phyloP scores from a whole-genome alignment of 2,888 invertebrate genomes.

The Ectemnius cavifrons region DNA sequence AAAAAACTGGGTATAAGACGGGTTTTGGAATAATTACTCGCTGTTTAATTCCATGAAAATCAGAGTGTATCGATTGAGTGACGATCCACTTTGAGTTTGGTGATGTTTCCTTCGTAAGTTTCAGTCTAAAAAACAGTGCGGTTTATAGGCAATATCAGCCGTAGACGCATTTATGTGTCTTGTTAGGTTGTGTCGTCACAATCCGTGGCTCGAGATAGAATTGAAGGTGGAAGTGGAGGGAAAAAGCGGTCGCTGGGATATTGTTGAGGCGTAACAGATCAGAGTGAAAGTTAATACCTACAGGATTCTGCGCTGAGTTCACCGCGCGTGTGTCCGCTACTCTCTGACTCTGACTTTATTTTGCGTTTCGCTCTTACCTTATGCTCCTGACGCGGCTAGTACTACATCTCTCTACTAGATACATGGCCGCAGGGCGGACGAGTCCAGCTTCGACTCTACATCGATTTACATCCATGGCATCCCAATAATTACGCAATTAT shows the following conservation, averaged over 20 bases:
- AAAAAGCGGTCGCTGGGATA: constrained; percentile 52
- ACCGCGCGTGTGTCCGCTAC: constrained; percentile 13
- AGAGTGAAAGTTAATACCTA: constrained; percentile 68
- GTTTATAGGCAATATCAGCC: constrained; percentile 34
- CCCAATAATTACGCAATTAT: too few relatives aligned
- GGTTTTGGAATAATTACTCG: too few relatives aligned
- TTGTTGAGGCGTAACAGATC: constrained; percentile 70
- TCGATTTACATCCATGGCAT: too few relatives aligned
- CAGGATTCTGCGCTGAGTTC: constrained; percentile 54
- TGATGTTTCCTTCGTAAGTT: too few relatives aligned
- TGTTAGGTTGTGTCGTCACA: constrained; percentile 54
- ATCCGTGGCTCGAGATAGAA: constrained; percentile 55
- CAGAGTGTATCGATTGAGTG: too few relatives aligned
- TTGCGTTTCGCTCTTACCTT: background rate
- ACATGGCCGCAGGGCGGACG: too few relatives aligned
- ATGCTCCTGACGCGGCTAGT: too few relatives aligned
- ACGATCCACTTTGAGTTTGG: too few relatives aligned
- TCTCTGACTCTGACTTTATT: constrained; percentile 26
- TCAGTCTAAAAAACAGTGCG: background rate
- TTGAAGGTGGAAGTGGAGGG: constrained; percentile 33
- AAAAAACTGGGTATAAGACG: too few relatives aligned
- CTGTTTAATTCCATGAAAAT: too few relatives aligned
- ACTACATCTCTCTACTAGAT: too few relatives aligned
- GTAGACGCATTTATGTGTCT: constrained; percentile 48
- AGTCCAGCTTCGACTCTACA: too few relatives aligned